Conservation (phyloP, 2,113 vertebrate species). For the Hemibagrus wyckioides region DNA sequence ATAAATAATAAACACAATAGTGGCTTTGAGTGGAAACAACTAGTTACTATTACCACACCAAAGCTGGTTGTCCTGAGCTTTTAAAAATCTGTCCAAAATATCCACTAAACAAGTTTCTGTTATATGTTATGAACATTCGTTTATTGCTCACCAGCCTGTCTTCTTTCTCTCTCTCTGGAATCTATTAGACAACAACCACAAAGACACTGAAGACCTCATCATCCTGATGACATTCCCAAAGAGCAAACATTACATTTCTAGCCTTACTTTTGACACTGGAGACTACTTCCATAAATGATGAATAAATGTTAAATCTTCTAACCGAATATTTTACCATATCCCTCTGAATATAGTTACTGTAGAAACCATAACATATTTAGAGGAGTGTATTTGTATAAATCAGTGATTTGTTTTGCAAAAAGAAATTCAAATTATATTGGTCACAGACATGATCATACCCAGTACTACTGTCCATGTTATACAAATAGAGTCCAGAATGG, state of each 20-base stretch:
- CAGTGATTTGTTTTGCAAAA: neutral
- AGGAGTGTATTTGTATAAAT: neutral
- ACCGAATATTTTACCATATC: neutral
- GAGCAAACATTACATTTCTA: neutral
- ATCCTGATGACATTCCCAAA: neutral
- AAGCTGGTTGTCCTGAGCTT: neutral
- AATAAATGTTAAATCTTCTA: neutral
- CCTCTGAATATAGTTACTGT: neutral
- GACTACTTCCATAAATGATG: neutral
- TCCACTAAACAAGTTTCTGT: neutral
- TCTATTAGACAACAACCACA: neutral
- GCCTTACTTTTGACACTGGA: neutral
- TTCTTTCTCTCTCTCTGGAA: too few relatives aligned
- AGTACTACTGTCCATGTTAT: too few relatives aligned
- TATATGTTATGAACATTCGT: neutral
- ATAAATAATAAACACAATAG: neutral
- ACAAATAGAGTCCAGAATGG: too few relatives aligned
- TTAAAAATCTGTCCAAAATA: neutral
- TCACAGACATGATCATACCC: too few relatives aligned
- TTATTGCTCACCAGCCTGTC: neutral
- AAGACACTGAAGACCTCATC: neutral
- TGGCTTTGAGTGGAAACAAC: neutral
- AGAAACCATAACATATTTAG: neutral
- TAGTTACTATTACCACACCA: neutral
- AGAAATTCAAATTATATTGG: neutral